Conservation (phyloP, 2,888 invertebrate genomes). For the Tipula helvola region DNA sequence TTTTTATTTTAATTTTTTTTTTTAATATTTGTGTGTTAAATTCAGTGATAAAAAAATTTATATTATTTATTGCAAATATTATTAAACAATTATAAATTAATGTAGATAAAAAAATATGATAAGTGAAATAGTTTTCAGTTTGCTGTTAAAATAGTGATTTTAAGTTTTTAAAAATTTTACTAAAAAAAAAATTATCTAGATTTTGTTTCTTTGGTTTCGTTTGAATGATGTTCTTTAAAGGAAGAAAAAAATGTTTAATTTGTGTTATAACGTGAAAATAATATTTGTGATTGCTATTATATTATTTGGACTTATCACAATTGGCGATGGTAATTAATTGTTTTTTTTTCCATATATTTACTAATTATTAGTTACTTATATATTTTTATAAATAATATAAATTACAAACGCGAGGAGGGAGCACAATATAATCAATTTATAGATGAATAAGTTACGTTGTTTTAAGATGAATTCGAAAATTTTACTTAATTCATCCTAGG, state of each 20-base stretch:
- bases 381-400: no score
- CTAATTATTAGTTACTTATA: not conserved
- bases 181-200: not conserved
- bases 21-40: not conserved
- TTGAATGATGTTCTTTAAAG: conserved; percentile 7
- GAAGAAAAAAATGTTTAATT: conserved; percentile 9
- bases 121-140: not conserved
- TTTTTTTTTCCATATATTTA: not conserved
- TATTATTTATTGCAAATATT: not conserved
- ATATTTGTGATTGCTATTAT: conserved; percentile 4
- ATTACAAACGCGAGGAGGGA: no score
- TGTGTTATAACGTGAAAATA: conserved; percentile 8
- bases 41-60: not conserved
- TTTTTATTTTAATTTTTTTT: not conserved
- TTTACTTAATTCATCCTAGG: no score
- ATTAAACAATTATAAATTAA: not conserved
- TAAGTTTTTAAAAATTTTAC: not conserved
- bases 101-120: not conserved
- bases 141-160: not conserved
- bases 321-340: conserved; percentile 6
- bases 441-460: no score
- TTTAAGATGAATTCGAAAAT: no score
- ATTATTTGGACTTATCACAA: conserved; percentile 4
- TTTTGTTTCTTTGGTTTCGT: not conserved
- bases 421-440: no score